phyloP scores from a whole-genome alignment of 2,888 invertebrate genomes.

The Pedicia rivosa region DNA sequence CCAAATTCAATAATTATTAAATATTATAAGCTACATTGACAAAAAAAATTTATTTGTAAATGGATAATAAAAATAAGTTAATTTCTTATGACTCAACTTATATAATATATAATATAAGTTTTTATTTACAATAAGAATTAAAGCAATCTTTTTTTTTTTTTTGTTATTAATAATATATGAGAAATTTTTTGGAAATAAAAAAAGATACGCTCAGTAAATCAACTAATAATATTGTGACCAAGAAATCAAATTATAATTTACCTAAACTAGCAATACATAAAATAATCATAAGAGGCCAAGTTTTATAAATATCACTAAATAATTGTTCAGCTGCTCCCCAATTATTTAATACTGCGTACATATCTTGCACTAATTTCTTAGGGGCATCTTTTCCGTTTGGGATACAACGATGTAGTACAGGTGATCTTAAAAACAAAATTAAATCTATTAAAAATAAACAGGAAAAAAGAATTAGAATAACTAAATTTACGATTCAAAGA shows the following conservation, averaged over 20 bases:
- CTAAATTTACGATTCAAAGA: slow-evolving; percentile 46
- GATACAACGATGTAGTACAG: slow-evolving; percentile 76
- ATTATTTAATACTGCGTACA: slow-evolving; percentile 69
- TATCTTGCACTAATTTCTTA: slow-evolving; percentile 44
- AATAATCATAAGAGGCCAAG: slow-evolving; percentile 72
- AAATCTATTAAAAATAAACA: not conserved
- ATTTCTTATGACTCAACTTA: too few relatives aligned
- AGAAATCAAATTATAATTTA: slow-evolving; percentile 33
- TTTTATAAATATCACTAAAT: slow-evolving; percentile 71
- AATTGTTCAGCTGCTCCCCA: slow-evolving; percentile 83
- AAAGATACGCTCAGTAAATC: not conserved
- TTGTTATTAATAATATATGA: too few relatives aligned
- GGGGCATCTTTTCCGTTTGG: slow-evolving; percentile 55
- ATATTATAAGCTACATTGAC: too few relatives aligned
- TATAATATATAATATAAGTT: too few relatives aligned
- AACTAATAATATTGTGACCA: slow-evolving; percentile 3
- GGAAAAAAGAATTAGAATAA: not conserved
- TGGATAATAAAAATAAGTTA: too few relatives aligned
- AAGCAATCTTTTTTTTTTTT: too few relatives aligned
- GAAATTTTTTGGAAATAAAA: slow-evolving; percentile 4
- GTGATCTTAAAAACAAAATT: slow-evolving; percentile 34
- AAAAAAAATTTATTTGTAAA: too few relatives aligned
- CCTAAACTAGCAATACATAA: slow-evolving; percentile 68
- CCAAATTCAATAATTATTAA: not conserved
- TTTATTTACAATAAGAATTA: too few relatives aligned